A percentile compares a stretch with the other conserved stretches of the same genome.
Evolutionary conservation across 2,113 vertebrate species (phyloP).

Genomic region (Aix galericulata): DNA sequence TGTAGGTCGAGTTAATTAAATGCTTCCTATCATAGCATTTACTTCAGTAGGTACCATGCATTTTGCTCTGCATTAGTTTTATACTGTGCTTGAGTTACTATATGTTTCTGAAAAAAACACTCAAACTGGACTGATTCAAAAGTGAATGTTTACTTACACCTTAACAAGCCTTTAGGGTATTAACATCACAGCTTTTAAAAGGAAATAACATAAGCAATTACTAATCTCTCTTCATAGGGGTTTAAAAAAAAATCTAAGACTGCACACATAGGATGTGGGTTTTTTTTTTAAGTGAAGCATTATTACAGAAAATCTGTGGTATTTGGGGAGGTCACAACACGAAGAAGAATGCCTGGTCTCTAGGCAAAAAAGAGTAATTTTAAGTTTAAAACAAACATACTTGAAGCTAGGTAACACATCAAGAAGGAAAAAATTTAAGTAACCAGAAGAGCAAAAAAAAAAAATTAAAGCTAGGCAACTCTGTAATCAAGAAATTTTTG

Average conservation of each 20-base stretch:
- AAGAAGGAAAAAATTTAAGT: neutral
- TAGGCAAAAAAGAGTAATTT: slow-evolving; percentile 6
- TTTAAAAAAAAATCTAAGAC: slow-evolving; percentile 68
- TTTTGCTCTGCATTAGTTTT: neutral
- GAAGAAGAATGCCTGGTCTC: slow-evolving; percentile 54
- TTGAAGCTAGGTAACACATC: neutral
- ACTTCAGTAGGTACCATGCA: neutral
- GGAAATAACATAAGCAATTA: slow-evolving; percentile 66
- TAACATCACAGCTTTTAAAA: slow-evolving; percentile 28
- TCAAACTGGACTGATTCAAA: neutral
- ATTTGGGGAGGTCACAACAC: slow-evolving; percentile 68
- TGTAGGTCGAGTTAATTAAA: neutral
- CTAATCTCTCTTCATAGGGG: slow-evolving; percentile 61
- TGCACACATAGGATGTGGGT: slow-evolving; percentile 84
- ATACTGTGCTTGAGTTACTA: neutral
- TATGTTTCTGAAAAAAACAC: neutral
- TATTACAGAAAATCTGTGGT: slow-evolving; percentile 76
- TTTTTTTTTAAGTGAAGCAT: slow-evolving; percentile 55
- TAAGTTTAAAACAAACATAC: slow-evolving; percentile 10
- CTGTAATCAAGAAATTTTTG: neutral
- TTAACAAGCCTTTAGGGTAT: slow-evolving; percentile 11
- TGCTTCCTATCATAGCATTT: neutral
- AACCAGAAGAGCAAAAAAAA: neutral
- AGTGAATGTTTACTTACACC: neutral
- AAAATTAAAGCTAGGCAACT: neutral